Conservation (phyloP, 2,888 invertebrate species). For the Cartodere bifasciata region DNA sequence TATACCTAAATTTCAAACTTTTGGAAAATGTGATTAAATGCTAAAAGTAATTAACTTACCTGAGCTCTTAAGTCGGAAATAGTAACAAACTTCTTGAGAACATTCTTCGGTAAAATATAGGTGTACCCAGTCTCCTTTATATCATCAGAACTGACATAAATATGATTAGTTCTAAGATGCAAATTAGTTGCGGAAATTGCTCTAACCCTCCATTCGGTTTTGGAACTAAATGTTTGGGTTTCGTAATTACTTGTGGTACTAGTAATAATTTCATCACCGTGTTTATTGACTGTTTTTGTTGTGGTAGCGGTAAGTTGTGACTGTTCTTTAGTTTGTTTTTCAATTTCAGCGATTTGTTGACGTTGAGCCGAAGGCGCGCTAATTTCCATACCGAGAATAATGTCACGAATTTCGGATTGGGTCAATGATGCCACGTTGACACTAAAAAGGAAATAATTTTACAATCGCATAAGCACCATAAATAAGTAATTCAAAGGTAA, state of each 20-base stretch:
- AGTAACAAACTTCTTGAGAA: constrained; percentile 97
- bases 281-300: constrained; percentile 96
- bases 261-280: constrained; percentile 98
- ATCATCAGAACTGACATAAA: constrained; percentile 98
- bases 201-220: constrained; percentile 97
- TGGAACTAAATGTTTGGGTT: constrained; percentile 94
- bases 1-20: not conserved
- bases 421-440: constrained; percentile 98
- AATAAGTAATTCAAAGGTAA: no score
- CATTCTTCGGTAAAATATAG: constrained; percentile 85
- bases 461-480: no score
- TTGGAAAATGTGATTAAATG: constrained; percentile 1
- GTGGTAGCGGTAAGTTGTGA: constrained; percentile 97
- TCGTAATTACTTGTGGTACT: constrained; percentile 99
- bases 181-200: constrained; percentile 97
- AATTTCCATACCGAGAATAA: constrained; percentile 99
- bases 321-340: constrained; percentile 99
- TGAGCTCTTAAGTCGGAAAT: constrained; percentile 96
- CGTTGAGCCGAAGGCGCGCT: constrained; percentile 97
- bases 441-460: constrained; percentile 33
- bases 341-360: constrained; percentile 99
- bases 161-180: constrained; percentile 95
- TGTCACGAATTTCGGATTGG: constrained; percentile 98
- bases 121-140: constrained; percentile 99
- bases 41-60: constrained; percentile 35